Base-by-base conservation (phyloP, 2,888 invertebrate species). In the Tetheella fluctuosa region DNA sequence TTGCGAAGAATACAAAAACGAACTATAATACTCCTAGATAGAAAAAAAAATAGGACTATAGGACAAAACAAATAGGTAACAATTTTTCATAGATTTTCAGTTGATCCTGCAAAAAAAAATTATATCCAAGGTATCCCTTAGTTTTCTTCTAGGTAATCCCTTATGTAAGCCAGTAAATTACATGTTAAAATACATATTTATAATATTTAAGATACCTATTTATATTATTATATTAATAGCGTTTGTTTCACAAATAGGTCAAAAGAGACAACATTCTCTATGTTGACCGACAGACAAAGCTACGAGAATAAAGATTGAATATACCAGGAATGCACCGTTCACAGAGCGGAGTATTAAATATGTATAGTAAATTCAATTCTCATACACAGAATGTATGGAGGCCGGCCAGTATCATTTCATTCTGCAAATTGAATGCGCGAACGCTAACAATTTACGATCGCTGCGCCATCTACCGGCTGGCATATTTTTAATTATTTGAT, bases 401-500 rank as follows among this genome's bases (percentile, higher is more conserved):
- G 70, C 73, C 73, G 73, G 71, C 73, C 76, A 69, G 73, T 74
- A 76, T 72, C 77, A 79, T 80, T 85, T 80, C 77, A 81, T 85
- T 83, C 79, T 70, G 83, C 80, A 90, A 89, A 90, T 89, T 88
- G 88, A 89, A 89, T 82, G 78, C 84, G 81, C 76, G 80, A 79
- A 81, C 81, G 72, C 68, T 66, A 62, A 63, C 71, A 74, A 89
- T 90, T 89, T 88, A 88, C 80, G 74, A 77, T 68, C 59, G 61
- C 60, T 70, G 70, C 76, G 76, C 80, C 80, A 85, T 85, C 81
- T 84, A 84, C 81, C 79, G 79, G 71, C 73, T 64, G 75, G 81
- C 70, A 80, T 80, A 85, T 89, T 89, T 91, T 93, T 89, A 91
- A 91, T 92, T 91, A 91, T 91, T 92, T 92, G 90, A 91, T 91